Percentiles rank a stretch among this genome's conserved stretches.
phyloP scores from a whole-genome alignment of 2,888 invertebrate genomes.

The Dryobota labecula region DNA sequence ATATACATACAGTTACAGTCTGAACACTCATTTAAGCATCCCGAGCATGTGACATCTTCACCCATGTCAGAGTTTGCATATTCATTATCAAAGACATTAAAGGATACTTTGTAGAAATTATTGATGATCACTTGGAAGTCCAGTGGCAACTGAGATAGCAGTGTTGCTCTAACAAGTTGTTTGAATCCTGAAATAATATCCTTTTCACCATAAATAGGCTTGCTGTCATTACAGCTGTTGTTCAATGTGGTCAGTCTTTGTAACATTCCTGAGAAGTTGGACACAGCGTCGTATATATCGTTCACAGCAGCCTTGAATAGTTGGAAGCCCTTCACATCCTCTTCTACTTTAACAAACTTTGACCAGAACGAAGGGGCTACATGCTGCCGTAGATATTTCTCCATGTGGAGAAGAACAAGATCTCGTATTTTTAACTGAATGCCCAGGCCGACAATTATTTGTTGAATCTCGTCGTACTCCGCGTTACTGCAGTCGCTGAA shows the following conservation, averaged over 20 bases:
- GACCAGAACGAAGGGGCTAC: slow-evolving; percentile 92
- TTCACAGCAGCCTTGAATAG: slow-evolving; percentile 92
- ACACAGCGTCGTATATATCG: slow-evolving; percentile 90
- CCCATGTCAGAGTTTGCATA: slow-evolving; percentile 89
- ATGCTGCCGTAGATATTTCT: slow-evolving; percentile 91
- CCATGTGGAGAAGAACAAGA: slow-evolving; percentile 86
- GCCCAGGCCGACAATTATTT: slow-evolving; percentile 81
- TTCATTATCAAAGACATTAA: slow-evolving; percentile 92
- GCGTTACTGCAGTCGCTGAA: slow-evolving; percentile 80
- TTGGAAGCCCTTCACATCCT: slow-evolving; percentile 91
- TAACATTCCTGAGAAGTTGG: slow-evolving; percentile 89
- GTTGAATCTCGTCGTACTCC: slow-evolving; percentile 85
- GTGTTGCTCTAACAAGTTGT: slow-evolving; percentile 91
- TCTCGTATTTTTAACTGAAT: slow-evolving; percentile 85
- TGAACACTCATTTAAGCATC: slow-evolving; percentile 92
- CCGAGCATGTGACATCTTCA: slow-evolving; percentile 92
- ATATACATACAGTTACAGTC: slow-evolving; percentile 92
- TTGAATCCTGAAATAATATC: slow-evolving; percentile 91
- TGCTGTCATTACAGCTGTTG: slow-evolving; percentile 82
- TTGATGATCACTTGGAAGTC: slow-evolving; percentile 93
- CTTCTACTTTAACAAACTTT: slow-evolving; percentile 89
- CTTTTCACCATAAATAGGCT: slow-evolving; percentile 89
- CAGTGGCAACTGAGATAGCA: slow-evolving; percentile 93
- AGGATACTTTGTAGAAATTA: slow-evolving; percentile 94
- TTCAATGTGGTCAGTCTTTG: slow-evolving; percentile 90